phyloP scores from a whole-genome alignment of 2,113 vertebrate genomes.

The Heterotis niloticus region DNA sequence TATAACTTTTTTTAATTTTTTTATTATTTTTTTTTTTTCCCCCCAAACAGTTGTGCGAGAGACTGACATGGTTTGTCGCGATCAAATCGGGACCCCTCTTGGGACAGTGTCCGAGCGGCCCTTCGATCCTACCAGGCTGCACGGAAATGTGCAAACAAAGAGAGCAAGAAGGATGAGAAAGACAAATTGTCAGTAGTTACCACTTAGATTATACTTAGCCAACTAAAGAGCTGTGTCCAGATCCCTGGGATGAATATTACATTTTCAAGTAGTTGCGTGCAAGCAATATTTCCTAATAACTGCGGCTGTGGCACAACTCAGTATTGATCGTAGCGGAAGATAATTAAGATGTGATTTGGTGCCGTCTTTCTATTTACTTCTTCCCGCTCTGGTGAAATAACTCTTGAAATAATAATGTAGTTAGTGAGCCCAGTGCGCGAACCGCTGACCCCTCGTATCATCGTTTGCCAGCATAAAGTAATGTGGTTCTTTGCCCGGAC shows the following conservation, averaged over 20 bases:
- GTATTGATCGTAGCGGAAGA: not conserved
- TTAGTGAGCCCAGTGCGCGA: not conserved
- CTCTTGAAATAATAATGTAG: not conserved
- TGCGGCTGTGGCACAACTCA: not conserved
- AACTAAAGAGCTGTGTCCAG: not conserved
- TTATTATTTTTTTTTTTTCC: conserved; percentile 14
- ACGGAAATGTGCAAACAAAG: not conserved
- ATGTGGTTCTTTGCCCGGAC: conserved; percentile 37
- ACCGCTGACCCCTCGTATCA: conserved; percentile 11
- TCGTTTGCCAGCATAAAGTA: conserved; percentile 37
- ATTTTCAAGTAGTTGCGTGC: not conserved
- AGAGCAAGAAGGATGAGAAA: not conserved
- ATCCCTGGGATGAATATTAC: not conserved
- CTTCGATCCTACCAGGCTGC: conserved; percentile 23
- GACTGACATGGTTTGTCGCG: conserved; percentile 30
- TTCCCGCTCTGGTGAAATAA: not conserved
- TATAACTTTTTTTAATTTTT: not conserved
- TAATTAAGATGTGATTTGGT: not conserved
- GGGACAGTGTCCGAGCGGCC: conserved; percentile 34
- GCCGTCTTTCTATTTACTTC: conserved; percentile 4
- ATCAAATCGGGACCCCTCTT: conserved; percentile 43
- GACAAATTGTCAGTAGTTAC: conserved; percentile 18
- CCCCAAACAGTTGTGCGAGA: conserved; percentile 21
- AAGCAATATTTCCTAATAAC: not conserved
- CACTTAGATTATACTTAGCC: conserved; percentile 1